phyloP scores from a whole-genome alignment of 2,113 vertebrate genomes.

The Bufo gargarizans region DNA sequence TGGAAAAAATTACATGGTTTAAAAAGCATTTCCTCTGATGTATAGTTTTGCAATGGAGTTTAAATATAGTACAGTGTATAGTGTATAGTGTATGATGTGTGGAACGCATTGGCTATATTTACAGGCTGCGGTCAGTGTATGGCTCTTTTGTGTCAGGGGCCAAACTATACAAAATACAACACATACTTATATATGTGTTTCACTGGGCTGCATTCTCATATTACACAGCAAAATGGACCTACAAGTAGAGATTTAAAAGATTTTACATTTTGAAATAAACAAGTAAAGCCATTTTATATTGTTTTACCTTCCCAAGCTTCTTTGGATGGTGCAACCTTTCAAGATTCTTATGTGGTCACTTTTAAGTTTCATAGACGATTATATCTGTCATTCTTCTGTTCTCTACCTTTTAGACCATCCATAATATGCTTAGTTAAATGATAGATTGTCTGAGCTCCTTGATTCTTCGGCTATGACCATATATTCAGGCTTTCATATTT shows the following conservation, averaged over 20 bases:
- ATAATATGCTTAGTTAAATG: no score
- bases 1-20: slow-evolving; percentile 51
- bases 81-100: not conserved
- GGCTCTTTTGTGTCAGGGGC: slow-evolving; percentile 13
- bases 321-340: not conserved
- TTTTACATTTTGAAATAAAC: not conserved
- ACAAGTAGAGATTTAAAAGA: not conserved
- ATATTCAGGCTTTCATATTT: no score
- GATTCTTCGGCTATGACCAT: no score
- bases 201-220: not conserved
- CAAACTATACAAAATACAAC: slow-evolving; percentile 25
- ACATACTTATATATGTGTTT: not conserved
- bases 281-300: not conserved
- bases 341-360: no score
- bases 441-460: no score
- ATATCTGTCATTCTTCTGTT: no score
- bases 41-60: slow-evolving; percentile 24
- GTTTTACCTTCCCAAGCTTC: not conserved
- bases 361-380: no score
- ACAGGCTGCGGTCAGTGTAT: slow-evolving; percentile 3
- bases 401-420: no score
- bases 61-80: slow-evolving; percentile 17
- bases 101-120: slow-evolving; percentile 12
- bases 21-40: slow-evolving; percentile 45
- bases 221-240: not conserved